Evolutionary conservation across 2,797 vertebrate genomes (phyloP).

Genomic region (Muscicapa comitata): DNA sequence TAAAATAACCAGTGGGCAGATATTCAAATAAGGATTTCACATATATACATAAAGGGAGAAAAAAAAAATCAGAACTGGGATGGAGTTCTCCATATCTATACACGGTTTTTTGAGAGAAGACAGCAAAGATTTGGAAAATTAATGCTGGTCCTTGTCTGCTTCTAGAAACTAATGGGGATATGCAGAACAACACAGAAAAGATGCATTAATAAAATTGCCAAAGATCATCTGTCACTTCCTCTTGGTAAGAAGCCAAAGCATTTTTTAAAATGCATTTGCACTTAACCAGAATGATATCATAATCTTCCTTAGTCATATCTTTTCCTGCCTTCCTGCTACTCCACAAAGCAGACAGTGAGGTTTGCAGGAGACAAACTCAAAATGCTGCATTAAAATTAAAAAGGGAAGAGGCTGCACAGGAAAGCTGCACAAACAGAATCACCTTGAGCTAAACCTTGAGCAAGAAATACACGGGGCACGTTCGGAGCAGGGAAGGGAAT

Average conservation of each 20-base stretch:
- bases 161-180: not conserved
- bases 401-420: not conserved
- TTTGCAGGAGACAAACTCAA: conserved; percentile 32
- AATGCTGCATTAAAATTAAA: conserved; percentile 55
- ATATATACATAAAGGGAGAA: not conserved
- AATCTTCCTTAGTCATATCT: conserved; percentile 62
- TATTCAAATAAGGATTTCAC: not conserved
- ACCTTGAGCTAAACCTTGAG: conserved; percentile 65
- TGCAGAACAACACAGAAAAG: conserved; percentile 1
- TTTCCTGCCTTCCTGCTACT: conserved; percentile 54
- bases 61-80: not conserved
- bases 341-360: conserved; percentile 39
- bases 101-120: not conserved
- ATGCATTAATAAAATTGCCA: conserved; percentile 50
- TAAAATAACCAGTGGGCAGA: not conserved
- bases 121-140: not conserved
- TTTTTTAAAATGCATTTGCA: conserved; percentile 55
- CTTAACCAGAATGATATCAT: conserved; percentile 63
- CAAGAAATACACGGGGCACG: not conserved
- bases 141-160: not conserved
- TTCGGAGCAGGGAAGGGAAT: conserved; percentile 18
- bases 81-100: not conserved
- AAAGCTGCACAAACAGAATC: conserved; percentile 20
- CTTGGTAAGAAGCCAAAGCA: conserved; percentile 35
- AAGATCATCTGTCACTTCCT: conserved; percentile 50